Conservation (phyloP, 2,888 invertebrate genomes). For the Liposcelis brunnea region DNA sequence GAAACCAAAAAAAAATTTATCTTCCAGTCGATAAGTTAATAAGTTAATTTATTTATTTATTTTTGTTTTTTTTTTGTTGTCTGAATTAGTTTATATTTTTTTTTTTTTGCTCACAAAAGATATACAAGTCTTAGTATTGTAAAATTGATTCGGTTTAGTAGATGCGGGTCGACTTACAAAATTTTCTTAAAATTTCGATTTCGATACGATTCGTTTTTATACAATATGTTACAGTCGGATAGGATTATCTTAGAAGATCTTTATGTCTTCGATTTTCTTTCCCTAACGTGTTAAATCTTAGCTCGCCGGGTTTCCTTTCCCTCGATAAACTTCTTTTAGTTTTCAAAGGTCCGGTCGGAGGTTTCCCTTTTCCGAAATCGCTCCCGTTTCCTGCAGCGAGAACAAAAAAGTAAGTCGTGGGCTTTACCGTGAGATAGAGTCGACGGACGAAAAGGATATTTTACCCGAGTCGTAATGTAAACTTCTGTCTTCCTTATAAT, state of each 20-base stretch:
- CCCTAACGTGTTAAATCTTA: conserved; percentile 4
- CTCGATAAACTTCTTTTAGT: neutral
- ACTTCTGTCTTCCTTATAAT: conserved; percentile 40
- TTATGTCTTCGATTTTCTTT: conserved; percentile 6
- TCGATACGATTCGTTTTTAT: too few relatives aligned
- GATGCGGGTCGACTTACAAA: too few relatives aligned
- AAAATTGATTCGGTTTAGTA: neutral
- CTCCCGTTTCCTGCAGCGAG: neutral
- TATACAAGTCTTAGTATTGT: too few relatives aligned
- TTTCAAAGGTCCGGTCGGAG: conserved; percentile 4
- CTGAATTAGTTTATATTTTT: too few relatives aligned
- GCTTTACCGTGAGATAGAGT: too few relatives aligned
- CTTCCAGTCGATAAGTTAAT: too few relatives aligned
- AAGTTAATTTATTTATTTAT: too few relatives aligned
- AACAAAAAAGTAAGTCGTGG: too few relatives aligned
- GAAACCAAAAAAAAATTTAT: too few relatives aligned
- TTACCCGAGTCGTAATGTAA: neutral
- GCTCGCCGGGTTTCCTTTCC: conserved; percentile 3
- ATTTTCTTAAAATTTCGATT: neutral
- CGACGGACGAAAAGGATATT: neutral
- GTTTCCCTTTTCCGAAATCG: neutral
- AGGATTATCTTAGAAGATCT: conserved; percentile 1
- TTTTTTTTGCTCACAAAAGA: too few relatives aligned
- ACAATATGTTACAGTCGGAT: too few relatives aligned
- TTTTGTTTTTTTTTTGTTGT: too few relatives aligned